Conservation (phyloP, 2,797 vertebrate species). For the Diplodus puntazzo region DNA sequence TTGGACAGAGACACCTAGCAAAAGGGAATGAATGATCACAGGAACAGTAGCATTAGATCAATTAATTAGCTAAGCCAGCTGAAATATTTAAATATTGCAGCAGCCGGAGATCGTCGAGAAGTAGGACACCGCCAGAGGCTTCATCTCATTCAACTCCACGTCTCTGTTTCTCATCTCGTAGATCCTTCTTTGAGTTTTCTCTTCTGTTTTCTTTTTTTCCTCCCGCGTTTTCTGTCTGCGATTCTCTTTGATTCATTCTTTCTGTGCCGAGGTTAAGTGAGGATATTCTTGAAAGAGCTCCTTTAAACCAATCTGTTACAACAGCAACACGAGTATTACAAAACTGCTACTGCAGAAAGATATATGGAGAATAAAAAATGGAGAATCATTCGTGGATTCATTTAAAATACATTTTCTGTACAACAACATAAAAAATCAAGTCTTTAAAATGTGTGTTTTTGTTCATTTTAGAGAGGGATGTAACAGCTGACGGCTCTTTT, state of each 20-base stretch:
- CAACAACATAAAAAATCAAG: too few species aligned
- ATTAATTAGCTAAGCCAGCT: slow-evolving; percentile 73
- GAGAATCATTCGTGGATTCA: too few species aligned
- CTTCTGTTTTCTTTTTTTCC: not conserved
- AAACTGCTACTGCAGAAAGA: not conserved
- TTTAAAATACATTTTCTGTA: too few species aligned
- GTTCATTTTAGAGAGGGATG: too few species aligned
- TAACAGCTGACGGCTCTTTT: too few species aligned
- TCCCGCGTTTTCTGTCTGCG: not conserved
- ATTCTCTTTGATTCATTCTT: slow-evolving; percentile 1
- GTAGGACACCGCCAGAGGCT: slow-evolving; percentile 70
- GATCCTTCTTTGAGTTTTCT: not conserved
- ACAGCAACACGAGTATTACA: not conserved
- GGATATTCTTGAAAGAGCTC: not conserved
- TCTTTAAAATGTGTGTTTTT: too few species aligned
- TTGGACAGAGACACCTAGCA: slow-evolving; percentile 50
- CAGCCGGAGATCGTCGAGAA: slow-evolving; percentile 51
- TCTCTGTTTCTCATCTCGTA: not conserved
- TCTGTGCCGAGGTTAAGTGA: slow-evolving; percentile 4
- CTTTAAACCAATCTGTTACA: not conserved
- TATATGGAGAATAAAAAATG: too few species aligned
- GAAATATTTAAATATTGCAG: slow-evolving; percentile 77
- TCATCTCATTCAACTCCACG: not conserved
- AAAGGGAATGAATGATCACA: slow-evolving; percentile 75
- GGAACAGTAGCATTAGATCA: slow-evolving; percentile 68